A percentile compares a stretch with the other conserved stretches of the same genome.
These are phyloP conservation scores for Phrynosoma blainvillii DNA, from an alignment of 2,113 vertebrate genomes.

Conservation along the genomic window DNA sequence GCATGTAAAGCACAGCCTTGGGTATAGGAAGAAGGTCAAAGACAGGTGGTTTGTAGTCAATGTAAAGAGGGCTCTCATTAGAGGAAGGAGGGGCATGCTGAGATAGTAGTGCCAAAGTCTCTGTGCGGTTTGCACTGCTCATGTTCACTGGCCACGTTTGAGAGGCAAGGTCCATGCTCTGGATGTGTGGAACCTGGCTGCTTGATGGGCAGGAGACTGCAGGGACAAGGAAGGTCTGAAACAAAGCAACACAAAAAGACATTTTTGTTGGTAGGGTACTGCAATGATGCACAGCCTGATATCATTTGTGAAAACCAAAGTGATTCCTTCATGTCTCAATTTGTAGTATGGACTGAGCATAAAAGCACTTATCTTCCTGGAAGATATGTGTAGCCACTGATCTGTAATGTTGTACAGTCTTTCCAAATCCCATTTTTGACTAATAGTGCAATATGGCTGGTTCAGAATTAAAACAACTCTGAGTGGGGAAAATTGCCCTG, in stretches of 20 bases:
- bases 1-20: slow-evolving; percentile 79
- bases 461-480: background rate
- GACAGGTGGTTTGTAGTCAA: slow-evolving; percentile 73
- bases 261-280: background rate
- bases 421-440: background rate
- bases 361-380: too few relatives aligned
- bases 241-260: background rate
- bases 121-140: slow-evolving; percentile 55
- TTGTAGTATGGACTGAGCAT: too few relatives aligned
- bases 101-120: slow-evolving; percentile 40
- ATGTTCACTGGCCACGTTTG: slow-evolving; percentile 65
- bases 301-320: background rate
- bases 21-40: slow-evolving; percentile 80
- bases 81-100: slow-evolving; percentile 54
- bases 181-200: background rate
- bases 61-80: slow-evolving; percentile 73
- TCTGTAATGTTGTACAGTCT: too few relatives aligned
- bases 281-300: background rate
- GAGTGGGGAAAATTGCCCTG: too few relatives aligned
- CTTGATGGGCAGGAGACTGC: background rate
- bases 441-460: background rate
- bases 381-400: too few relatives aligned
- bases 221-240: background rate
- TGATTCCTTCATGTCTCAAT: background rate
- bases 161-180: slow-evolving; percentile 28